Evolutionary conservation across 2,113 vertebrate species (phyloP), one percentile per base, ranked within the genome.

Genomic region (Corydoras sp.): DNA sequence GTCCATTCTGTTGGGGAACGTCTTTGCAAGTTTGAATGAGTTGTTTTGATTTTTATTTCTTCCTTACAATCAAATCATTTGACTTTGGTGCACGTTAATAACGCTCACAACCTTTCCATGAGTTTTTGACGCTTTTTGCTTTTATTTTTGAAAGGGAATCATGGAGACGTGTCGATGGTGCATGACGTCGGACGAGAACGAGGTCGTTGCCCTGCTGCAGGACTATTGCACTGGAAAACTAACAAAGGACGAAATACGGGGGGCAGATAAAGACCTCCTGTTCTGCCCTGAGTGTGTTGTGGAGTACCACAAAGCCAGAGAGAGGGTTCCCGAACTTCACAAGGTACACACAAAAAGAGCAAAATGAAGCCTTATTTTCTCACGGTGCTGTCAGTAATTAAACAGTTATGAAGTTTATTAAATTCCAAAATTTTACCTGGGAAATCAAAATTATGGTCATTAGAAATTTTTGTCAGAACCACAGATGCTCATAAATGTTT

Each of bases 161-260:
- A 94, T 94, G 93, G 92, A 86, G 82, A 92, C 88, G 5, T 94
- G 93, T 65, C 87, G 86, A 50, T 94, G 93, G 93, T 94, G 93
- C 65, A 91, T 88, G 0, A 90, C 90, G 0, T 86, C 86, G 0
- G 81, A 82, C 67, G 86, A 77, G 10, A 75, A 82, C 68, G 49
- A 12, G 0, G 24, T 70, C 7, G 11, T 73, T 0, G 81, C 81
- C 3, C 79, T 91, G 65, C 80, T 94, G 3, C 77, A 70, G 69
- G 68, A 29, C 32, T 94, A 93, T 80, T 87, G 89, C 10, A 67
- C 76, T 0, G 67, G 65, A 15, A 58, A 4, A 2, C 11, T 81
- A 11, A 58, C 83, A 4, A 32, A 1, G 3, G 79, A 86, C 12
- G 87, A 91, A 48, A 56, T 83, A 2, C 74, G 81, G 56, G 88